A percentile compares a stretch with the other conserved stretches of the same genome.
These are phyloP conservation scores for Lysandra coridon DNA, from an alignment of 2,888 invertebrate genomes.

Conservation along the genomic window DNA sequence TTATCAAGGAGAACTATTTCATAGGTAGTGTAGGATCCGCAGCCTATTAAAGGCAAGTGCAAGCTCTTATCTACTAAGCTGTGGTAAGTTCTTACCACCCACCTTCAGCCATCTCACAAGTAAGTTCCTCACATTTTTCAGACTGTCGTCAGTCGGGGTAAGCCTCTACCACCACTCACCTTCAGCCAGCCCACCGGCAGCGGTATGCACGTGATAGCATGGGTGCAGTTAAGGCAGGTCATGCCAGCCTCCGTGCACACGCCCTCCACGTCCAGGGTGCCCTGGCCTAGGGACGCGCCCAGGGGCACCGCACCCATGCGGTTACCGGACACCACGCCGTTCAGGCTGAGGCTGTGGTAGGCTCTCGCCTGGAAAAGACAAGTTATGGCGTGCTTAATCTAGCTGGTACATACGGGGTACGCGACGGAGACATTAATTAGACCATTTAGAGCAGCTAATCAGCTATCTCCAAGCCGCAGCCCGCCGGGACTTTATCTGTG, in stretches of 20 bases:
- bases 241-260: conserved; percentile 61
- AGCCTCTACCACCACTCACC: conserved; percentile 47
- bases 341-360: conserved; percentile 63
- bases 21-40: no score
- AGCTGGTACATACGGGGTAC: neutral
- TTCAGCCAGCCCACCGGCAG: conserved; percentile 69
- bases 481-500: no score
- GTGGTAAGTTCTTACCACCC: no score
- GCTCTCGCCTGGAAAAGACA: conserved; percentile 52
- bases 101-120: no score
- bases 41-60: no score
- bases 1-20: no score
- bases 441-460: no score
- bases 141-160: no score
- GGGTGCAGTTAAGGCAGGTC: conserved; percentile 66
- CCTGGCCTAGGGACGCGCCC: conserved; percentile 61
- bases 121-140: no score
- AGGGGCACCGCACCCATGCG: conserved; percentile 68
- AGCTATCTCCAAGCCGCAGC: no score
- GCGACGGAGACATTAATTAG: no score
- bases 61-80: no score
- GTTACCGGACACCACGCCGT: conserved; percentile 66
- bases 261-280: conserved; percentile 69
- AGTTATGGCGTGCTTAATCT: neutral
- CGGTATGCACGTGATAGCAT: conserved; percentile 61